Conservation (phyloP, 2,797 vertebrate genomes). For the Hippocampus kuda region DNA sequence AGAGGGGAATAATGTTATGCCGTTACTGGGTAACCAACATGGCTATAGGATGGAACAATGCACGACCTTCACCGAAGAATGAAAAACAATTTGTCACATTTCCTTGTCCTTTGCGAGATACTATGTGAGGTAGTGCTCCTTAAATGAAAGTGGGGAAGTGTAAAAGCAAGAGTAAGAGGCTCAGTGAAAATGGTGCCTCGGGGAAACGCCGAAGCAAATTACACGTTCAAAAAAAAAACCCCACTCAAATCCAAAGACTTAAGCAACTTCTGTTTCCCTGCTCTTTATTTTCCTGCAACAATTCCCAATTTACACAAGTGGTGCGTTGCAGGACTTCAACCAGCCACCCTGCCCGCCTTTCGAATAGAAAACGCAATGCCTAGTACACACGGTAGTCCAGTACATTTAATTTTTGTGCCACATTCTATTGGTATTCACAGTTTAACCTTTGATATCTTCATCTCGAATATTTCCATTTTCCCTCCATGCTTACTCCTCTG, state of each 20-base stretch:
- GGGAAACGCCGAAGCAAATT: not conserved
- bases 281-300: not conserved
- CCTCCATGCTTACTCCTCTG: not conserved
- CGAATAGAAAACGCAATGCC: too few species aligned
- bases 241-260: not conserved
- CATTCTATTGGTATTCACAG: not conserved
- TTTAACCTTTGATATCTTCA: slow-evolving; percentile 4
- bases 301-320: not conserved
- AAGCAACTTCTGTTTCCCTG: not conserved
- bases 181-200: not conserved
- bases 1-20: not conserved
- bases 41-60: not conserved
- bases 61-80: not conserved
- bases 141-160: not conserved
- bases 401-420: not conserved
- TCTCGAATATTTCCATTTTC: not conserved
- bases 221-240: not conserved
- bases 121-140: too few species aligned
- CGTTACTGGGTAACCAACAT: not conserved
- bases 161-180: too few species aligned
- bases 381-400: not conserved
- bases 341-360: not conserved
- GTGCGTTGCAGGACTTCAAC: not conserved
- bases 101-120: too few species aligned
- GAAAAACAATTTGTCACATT: not conserved